A percentile compares a stretch with the other conserved stretches of the same genome.
phyloP scores from a whole-genome alignment of 2,797 vertebrate genomes.

The Tapirus indicus region DNA sequence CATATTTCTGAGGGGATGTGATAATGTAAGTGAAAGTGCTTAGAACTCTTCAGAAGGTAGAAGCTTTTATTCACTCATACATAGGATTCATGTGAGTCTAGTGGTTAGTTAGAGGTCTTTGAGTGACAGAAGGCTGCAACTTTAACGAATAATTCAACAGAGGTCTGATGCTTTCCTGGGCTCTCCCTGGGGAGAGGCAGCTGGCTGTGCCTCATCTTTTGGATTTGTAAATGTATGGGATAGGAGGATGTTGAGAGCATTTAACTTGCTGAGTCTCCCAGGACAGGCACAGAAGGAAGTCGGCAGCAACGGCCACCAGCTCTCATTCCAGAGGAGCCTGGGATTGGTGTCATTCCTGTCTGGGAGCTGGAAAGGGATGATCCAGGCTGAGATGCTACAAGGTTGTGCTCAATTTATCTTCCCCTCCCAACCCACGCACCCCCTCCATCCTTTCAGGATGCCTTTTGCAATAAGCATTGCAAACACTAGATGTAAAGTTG shows the following conservation, averaged over 20 bases:
- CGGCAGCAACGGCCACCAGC: background rate
- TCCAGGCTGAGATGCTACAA: background rate
- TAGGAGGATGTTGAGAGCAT: background rate
- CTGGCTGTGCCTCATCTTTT: background rate
- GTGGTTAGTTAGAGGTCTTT: background rate
- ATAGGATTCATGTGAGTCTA: background rate
- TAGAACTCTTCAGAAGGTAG: background rate
- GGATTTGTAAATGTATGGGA: background rate
- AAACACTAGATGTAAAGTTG: slow-evolving; percentile 49
- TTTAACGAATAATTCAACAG: background rate
- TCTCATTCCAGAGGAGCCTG: background rate
- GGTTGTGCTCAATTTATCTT: background rate
- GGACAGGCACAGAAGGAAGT: background rate
- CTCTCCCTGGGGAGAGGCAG: background rate
- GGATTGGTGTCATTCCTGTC: background rate
- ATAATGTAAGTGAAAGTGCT: background rate
- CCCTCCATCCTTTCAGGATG: background rate
- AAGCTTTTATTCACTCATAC: background rate
- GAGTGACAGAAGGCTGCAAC: background rate
- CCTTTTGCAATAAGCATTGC: slow-evolving; percentile 30
- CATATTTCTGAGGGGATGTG: background rate
- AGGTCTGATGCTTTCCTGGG: background rate
- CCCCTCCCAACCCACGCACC: rapidly evolving
- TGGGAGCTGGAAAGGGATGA: background rate
- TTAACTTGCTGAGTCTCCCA: background rate